Evolutionary conservation across 2,113 vertebrate genomes (phyloP), one percentile per base, ranked within the genome.

Genomic region (Gracilinanus agilis): DNA sequence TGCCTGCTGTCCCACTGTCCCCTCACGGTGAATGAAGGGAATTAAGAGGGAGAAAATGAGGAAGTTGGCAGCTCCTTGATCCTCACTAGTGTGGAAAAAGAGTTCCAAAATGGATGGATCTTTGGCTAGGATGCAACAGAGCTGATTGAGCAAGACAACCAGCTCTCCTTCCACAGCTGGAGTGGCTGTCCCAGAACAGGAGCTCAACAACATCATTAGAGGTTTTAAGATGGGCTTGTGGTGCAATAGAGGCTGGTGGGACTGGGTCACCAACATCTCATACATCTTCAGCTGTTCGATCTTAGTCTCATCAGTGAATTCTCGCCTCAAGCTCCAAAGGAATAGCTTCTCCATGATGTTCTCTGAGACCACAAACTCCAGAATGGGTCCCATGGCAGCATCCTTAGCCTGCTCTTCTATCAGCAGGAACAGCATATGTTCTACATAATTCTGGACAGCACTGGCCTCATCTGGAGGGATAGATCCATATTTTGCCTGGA

Each of bases 301-400:
- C 96, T 99, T 99, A 96, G 99, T 99, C 95, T 99, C 99, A 53
- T 99, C 99, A 0, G 99, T 99, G 98, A 99, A 99, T 95, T 99
- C 99, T 40, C 99, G 97, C 11, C 99, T 99, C 61, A 99, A 96
- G 97, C 99, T 99, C 99, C 99, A 99, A 40, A 99, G 98, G n/a
- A 99, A 99, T 54, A 99, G 99, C 29, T 99, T 99, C 96, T 99
- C 99, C 99, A 99, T 99, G 96, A 99, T 99, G 93, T 99, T 99
- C 98, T 99, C 99, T 67, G 99, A 99, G 95, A 99, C 99, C 94
- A 99, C 99, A 56, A 99, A 99, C 98, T 99, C 99, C 98, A 99
- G 98, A 97, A 99, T 99, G 90, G 99, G 99, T n/a, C 99, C 99
- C 99, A 99, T 99, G 0, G 99, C 99, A 1, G 97, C 99, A 98